phyloP scores from a whole-genome alignment of 1,140 invertebrate species.

The Nebria ingens region DNA sequence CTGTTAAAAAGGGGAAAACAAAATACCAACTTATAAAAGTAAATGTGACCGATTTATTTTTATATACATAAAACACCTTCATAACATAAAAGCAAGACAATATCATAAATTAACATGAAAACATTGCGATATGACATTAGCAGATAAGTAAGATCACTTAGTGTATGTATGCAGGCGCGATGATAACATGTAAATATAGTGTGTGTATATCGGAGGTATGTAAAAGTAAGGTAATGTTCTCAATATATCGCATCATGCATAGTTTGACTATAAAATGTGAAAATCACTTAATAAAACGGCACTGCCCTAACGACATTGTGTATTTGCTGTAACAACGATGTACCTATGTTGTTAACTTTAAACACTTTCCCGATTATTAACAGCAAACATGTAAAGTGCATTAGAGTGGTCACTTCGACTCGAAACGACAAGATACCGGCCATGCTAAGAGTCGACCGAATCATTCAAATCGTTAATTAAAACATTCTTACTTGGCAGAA shows the following conservation, averaged over 20 bases:
- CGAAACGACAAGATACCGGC: background rate
- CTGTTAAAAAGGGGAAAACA: too few species aligned
- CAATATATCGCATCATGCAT: background rate
- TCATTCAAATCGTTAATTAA: background rate
- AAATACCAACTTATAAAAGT: too few species aligned
- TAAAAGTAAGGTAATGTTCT: background rate
- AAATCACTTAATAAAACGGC: slow-evolving; percentile 9
- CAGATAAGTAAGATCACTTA: too few species aligned
- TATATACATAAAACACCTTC: too few species aligned
- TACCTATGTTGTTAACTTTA: background rate
- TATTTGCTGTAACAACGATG: slow-evolving; percentile 9
- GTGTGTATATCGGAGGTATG: background rate
- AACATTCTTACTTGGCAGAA: background rate
- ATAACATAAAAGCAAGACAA: too few species aligned
- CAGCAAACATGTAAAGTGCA: slow-evolving; percentile 2
- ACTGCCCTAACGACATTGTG: slow-evolving; percentile 8
- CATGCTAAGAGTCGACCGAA: background rate
- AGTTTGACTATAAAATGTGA: background rate
- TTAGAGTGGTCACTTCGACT: slow-evolving; percentile 2
- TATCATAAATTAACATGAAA: too few species aligned
- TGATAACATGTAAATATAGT: background rate
- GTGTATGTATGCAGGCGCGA: too few species aligned
- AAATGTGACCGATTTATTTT: too few species aligned
- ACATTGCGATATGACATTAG: too few species aligned
- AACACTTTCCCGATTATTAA: slow-evolving; percentile 5